Evolutionary conservation across 1,140 invertebrate species (phyloP).

Genomic region (Contarinia nasturtii): DNA sequence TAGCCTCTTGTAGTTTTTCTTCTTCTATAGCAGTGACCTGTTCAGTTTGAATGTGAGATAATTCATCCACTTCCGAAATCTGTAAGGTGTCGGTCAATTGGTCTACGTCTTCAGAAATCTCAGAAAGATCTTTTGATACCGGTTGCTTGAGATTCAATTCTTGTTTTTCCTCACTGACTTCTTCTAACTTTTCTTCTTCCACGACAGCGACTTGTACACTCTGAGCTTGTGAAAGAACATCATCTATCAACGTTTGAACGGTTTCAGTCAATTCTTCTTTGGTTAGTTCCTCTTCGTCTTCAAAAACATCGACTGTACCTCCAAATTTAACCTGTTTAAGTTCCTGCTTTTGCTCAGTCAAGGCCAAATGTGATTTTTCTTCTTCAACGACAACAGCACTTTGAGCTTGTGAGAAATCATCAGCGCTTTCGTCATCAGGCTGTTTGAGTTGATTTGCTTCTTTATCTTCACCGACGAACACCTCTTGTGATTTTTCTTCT

Average conservation of each 20-base stretch:
- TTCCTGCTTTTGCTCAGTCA: conserved; percentile 3
- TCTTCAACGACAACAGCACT: conserved; percentile 4
- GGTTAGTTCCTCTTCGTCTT: too few species aligned
- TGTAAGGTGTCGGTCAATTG: too few species aligned
- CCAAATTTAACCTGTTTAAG: too few species aligned
- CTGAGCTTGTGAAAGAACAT: conserved; percentile 7
- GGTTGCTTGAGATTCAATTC: conserved; percentile 2
- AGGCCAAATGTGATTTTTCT: background rate
- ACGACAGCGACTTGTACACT: conserved; percentile 7
- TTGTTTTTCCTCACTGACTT: conserved; percentile 4
- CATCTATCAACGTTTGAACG: conserved; percentile 4
- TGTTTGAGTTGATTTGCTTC: conserved; percentile 9
- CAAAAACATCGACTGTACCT: too few species aligned
- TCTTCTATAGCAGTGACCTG: conserved; percentile 5
- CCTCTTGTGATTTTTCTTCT: background rate
- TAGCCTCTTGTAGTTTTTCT: background rate
- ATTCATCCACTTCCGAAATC: too few species aligned
- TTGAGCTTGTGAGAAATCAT: too few species aligned
- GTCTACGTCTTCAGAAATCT: too few species aligned
- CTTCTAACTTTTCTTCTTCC: background rate
- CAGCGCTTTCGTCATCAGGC: conserved; percentile 5
- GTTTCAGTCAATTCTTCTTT: too few species aligned
- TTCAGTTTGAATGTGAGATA: too few species aligned
- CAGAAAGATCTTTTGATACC: background rate
- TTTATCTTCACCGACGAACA: too few species aligned